Conservation (phyloP, 1,140 invertebrate genomes). For the Artemia franciscana region DNA sequence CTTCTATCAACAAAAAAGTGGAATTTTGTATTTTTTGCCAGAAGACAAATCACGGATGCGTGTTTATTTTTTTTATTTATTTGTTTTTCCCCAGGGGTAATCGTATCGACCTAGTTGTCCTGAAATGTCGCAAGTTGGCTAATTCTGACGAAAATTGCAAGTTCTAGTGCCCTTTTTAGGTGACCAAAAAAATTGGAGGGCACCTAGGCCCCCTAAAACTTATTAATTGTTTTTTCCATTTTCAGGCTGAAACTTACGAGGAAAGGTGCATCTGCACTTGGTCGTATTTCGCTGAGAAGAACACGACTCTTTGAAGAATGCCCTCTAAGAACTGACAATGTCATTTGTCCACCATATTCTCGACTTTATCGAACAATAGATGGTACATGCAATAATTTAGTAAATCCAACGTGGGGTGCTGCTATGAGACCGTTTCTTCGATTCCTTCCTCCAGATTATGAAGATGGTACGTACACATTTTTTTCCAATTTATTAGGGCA, state of each 20-base stretch:
- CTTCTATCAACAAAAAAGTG: no score
- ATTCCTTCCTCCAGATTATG: conserved; percentile 9
- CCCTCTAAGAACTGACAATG: conserved; percentile 30
- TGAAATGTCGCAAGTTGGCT: no score
- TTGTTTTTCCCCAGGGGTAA: no score
- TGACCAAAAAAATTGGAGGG: no score
- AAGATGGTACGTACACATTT: conserved; percentile 12
- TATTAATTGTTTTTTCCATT: conserved; percentile 13
- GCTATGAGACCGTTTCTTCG: conserved; percentile 6
- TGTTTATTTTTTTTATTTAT: no score
- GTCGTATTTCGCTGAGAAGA: conserved; percentile 21
- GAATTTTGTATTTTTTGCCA: no score
- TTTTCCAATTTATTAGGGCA: no score
- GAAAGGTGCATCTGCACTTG: conserved; percentile 13
- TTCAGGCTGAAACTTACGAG: conserved; percentile 16
- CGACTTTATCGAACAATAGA: conserved; percentile 21
- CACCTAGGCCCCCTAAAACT: no score
- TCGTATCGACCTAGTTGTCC: no score
- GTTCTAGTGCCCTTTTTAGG: no score
- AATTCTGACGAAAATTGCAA: no score
- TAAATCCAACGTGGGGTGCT: conserved; percentile 16
- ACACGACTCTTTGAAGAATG: conserved; percentile 31
- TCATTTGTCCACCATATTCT: conserved; percentile 7
- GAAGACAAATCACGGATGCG: no score
- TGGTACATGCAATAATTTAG: conserved; percentile 26